Evolutionary conservation across 2,888 invertebrate species (phyloP), one percentile per base, ranked within the genome.

Genomic region (Azorinus chamasolen): DNA sequence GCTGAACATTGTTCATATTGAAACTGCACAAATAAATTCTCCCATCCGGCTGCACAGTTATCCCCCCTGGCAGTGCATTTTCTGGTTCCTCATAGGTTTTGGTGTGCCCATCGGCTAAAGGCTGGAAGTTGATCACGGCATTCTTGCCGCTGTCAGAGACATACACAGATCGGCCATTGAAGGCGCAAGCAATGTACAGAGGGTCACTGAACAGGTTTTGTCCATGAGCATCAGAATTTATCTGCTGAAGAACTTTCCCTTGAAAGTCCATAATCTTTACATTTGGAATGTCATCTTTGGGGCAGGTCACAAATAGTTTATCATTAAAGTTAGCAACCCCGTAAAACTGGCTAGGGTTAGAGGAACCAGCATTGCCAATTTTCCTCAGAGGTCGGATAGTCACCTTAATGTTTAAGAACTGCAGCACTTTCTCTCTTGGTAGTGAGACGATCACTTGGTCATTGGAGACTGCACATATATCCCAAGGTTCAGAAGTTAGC

Each of bases 71-170:
- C 14, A 62, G 73, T 37, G 69, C 65, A 24, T 61, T 70, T 1
- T 62, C 58, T 22, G 70, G 58, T 24, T 69, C 57, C 20, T 45
- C 24, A 32, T 54, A 65, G 10, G 51, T 55, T 20, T 41, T 32
- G 22, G 59, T 43, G 5, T 39, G 32, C 1, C 54, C 58, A 2
- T 55, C 54, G 20, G 45, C 37, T 10, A 50, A 61, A n/a, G 70
- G 39, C 10, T 73, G 58, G 8, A 80, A 6, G n/a, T 53, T 48
- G n/a, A 77, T 66, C n/a, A 80, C 68, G 0, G 76, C 55, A 41
- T 61, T 68, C 41, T 80, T 80, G 18, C 80, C 80, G 46, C 73
- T 77, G 53, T 80, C 80, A 48, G 80, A 80, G 10, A 80, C 57
- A 43, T 73, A 80, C 6, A 74, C 8, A n/a, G 43, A 66, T 37